phyloP scores from a whole-genome alignment of 1,140 invertebrate species.

The Hermetia illucens region DNA sequence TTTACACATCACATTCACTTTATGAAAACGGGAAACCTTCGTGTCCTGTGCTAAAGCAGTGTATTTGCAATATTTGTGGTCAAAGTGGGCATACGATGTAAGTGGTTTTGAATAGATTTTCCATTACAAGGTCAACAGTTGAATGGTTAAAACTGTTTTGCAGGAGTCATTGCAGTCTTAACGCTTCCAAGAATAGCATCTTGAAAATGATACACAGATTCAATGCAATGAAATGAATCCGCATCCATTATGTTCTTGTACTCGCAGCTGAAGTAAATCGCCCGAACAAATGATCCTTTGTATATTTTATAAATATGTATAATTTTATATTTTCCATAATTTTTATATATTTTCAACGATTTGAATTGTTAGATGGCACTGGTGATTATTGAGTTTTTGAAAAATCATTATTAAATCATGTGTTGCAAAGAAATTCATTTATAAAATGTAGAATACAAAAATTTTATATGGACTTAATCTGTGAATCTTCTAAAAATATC shows the following conservation, averaged over 20 bases:
- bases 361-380: too few species aligned
- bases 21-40: background rate
- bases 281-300: too few species aligned
- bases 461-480: too few species aligned
- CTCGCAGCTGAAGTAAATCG: too few species aligned
- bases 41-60: background rate
- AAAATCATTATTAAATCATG: too few species aligned
- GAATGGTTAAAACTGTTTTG: background rate
- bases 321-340: too few species aligned
- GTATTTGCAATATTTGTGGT: background rate
- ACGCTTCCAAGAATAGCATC: background rate
- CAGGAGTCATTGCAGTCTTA: background rate
- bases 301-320: too few species aligned
- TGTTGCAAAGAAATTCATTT: too few species aligned
- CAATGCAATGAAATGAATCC: background rate
- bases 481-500: too few species aligned
- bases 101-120: background rate
- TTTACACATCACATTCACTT: background rate
- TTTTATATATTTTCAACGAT: too few species aligned
- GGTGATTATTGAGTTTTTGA: too few species aligned
- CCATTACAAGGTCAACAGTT: background rate
- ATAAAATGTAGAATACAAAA: too few species aligned
- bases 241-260: background rate
- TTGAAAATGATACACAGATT: conserved; percentile 1
- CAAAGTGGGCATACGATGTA: background rate